Evolutionary conservation across 2,113 vertebrate species (phyloP).

Genomic region (Trinectes maculatus): DNA sequence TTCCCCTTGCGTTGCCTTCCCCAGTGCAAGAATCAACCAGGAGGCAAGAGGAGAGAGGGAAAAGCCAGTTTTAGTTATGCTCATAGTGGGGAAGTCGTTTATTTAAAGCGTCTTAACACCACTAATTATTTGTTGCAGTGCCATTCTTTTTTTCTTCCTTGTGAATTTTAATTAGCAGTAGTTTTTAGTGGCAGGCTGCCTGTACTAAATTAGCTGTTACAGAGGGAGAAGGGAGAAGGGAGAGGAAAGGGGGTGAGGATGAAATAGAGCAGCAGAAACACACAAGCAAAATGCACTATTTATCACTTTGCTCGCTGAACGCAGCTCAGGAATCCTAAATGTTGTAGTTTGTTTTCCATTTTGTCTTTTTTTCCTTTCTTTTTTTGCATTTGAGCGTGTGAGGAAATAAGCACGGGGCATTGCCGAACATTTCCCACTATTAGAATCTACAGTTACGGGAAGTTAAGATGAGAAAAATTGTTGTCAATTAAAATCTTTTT

Average conservation of each 20-base stretch:
- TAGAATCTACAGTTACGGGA: conserved; percentile 18
- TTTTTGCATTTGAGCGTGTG: not conserved
- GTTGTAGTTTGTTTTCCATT: conserved; percentile 32
- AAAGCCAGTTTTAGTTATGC: conserved; percentile 63
- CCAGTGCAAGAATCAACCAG: conserved; percentile 19
- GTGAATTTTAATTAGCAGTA: conserved; percentile 81
- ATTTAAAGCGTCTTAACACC: conserved; percentile 76
- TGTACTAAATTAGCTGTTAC: conserved; percentile 76
- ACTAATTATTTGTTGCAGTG: conserved; percentile 82
- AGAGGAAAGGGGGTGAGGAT: conserved; percentile 39
- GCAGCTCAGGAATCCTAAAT: conserved; percentile 43
- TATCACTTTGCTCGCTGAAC: conserved; percentile 45
- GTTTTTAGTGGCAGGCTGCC: conserved; percentile 70
- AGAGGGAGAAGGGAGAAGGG: conserved; percentile 27
- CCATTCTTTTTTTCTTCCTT: conserved; percentile 52
- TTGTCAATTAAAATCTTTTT: conserved; percentile 43
- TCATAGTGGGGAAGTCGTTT: conserved; percentile 72
- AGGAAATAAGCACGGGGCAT: not conserved
- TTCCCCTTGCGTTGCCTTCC: not conserved
- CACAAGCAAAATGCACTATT: conserved; percentile 56
- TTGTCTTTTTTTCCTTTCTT: conserved; percentile 1
- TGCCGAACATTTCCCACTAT: not conserved
- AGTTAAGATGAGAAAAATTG: conserved; percentile 23
- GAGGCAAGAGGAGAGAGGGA: conserved; percentile 43
- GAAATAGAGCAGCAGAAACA: conserved; percentile 57